These are phyloP conservation scores for Emys orbicularis DNA, from an alignment of 2,797 vertebrate species.

Conservation along the genomic window DNA sequence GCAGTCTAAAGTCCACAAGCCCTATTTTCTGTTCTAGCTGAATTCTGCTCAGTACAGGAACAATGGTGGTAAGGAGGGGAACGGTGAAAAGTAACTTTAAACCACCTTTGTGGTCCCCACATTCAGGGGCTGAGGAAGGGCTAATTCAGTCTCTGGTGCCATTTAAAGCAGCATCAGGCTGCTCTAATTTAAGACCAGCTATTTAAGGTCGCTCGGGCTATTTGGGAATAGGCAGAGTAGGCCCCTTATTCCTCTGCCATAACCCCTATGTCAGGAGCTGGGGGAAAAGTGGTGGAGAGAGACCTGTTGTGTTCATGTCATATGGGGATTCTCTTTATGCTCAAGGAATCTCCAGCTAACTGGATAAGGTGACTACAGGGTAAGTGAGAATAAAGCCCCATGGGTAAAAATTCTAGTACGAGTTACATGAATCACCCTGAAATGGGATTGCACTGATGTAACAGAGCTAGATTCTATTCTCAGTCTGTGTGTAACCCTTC, in stretches of 20 bases:
- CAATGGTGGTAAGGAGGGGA: not conserved
- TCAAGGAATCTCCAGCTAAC: too few species aligned
- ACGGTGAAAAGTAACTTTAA: not conserved
- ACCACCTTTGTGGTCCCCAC: not conserved
- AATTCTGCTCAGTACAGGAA: constrained; percentile 11
- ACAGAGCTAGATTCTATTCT: too few species aligned
- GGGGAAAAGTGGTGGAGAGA: not conserved
- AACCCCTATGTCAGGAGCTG: not conserved
- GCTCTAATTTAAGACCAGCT: not conserved
- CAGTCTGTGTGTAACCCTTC: not conserved
- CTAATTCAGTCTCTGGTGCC: not conserved
- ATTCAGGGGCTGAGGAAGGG: not conserved
- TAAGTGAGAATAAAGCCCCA: too few species aligned
- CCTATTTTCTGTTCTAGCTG: not conserved
- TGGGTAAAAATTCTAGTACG: too few species aligned
- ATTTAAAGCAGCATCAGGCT: not conserved
- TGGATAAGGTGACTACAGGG: too few species aligned
- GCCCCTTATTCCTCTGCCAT: not conserved
- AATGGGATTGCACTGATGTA: too few species aligned
- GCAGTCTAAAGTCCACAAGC: not conserved
- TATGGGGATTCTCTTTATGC: too few species aligned
- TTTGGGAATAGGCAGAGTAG: not conserved
- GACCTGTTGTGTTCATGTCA: not conserved
- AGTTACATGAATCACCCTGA: too few species aligned
- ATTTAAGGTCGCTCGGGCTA: not conserved